Evolutionary conservation across 2,113 vertebrate species (phyloP), one percentile per base, ranked within the genome.

Genomic region (Embiotoca jacksoni): DNA sequence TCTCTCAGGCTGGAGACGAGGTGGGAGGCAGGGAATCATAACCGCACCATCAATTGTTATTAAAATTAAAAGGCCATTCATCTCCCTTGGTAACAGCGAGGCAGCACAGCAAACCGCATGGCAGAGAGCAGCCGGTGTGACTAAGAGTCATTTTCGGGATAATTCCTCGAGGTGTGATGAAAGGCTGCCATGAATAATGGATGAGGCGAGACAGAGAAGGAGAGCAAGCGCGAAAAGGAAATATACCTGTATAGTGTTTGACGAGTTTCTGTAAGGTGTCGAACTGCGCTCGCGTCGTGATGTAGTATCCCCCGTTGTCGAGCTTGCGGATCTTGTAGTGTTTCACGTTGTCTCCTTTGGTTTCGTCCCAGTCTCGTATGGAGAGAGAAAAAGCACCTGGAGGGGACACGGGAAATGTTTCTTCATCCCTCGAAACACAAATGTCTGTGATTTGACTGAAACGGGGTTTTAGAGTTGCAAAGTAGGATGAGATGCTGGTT

Each of bases 311-410:
- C 80, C 98, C 98, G 52, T 93, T 99, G 93, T 99, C 98, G 88
- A 99, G 97, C 94, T 99, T 99, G 65, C 98, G 96, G 87, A 99
- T 98, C 95, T 99, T 99, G 94, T 99, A 99, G 95, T 99, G 98
- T 93, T 99, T 99, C 92, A 99, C 98, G 88, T 99, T 99, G 95
- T 99, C 98, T 36, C 97, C 97, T 91, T 95, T 98, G 85, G 95
- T 89, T 60, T 99, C 97, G 68, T 99, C 98, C 97, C 98, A 99
- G 90, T 99, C 98, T 72, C 97, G 96, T 92, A 99, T 99, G 35
- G 98, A 99, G 46, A 99, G 97, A 66, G 98, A 99, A 67, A 96
- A 99, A 84, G 98, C 98, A 88, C 98, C 98, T 99, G 87, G 14
- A 58, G 62, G 39, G 71, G 57, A 62, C 30, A 30, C 23, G 5